Evolutionary conservation across 2,113 vertebrate genomes (phyloP).

Genomic region (Corvus cornix): DNA sequence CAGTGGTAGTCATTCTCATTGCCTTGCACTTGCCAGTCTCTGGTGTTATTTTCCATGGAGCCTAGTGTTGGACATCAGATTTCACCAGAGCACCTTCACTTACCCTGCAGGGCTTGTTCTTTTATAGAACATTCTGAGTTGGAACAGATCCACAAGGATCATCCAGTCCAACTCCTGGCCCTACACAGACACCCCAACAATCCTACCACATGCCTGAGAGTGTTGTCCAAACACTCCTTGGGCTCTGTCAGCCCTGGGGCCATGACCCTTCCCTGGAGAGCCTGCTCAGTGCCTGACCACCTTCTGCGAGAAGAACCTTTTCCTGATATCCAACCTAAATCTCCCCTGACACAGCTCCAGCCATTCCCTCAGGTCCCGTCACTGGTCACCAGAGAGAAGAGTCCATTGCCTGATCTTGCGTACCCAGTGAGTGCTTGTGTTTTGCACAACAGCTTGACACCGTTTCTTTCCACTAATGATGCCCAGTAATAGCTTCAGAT

Average conservation of each 20-base stretch:
- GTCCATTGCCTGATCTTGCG: not conserved
- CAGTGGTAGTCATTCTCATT: not conserved
- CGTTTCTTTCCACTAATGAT: not conserved
- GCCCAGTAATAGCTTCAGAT: not conserved
- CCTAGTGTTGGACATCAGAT: rapidly evolving
- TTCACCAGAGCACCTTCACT: not conserved
- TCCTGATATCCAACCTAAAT: not conserved
- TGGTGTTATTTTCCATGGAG: not conserved
- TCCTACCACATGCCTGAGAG: not conserved
- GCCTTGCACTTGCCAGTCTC: not conserved
- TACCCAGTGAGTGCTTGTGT: not conserved
- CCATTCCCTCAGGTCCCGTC: not conserved
- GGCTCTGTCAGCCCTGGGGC: not conserved
- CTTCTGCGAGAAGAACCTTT: not conserved
- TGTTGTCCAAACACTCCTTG: rapidly evolving
- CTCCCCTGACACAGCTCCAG: not conserved
- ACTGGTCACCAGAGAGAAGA: not conserved
- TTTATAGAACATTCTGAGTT: not conserved
- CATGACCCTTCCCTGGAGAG: not conserved
- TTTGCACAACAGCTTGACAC: not conserved
- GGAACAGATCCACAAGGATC: not conserved
- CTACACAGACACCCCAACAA: not conserved
- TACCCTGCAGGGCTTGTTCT: not conserved
- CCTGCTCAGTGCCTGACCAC: not conserved
- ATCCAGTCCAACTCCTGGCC: not conserved